A percentile compares a stretch with the other conserved stretches of the same genome.
These are phyloP conservation scores for Colius striatus DNA, from an alignment of 2,113 vertebrate species.

Conservation along the genomic window DNA sequence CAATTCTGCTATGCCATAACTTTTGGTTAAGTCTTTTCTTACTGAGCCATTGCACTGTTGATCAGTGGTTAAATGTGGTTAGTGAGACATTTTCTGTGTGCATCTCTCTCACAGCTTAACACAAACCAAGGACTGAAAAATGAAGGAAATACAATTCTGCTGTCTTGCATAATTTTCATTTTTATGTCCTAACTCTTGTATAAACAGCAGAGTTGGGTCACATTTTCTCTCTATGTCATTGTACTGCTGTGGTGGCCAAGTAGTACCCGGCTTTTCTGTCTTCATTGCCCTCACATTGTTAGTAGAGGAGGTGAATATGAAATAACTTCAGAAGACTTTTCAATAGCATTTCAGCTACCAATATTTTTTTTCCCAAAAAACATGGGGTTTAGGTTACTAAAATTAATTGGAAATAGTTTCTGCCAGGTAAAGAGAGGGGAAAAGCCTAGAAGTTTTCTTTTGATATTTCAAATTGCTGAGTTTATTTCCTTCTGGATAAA, in stretches of 20 bases:
- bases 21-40: neutral
- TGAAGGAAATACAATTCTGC: neutral
- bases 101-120: neutral
- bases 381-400: neutral
- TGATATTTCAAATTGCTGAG: neutral
- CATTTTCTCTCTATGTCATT: neutral
- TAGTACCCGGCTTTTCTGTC: neutral
- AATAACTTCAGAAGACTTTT: neutral
- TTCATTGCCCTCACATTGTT: fast-evolving
- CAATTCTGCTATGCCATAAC: neutral
- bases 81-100: neutral
- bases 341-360: neutral
- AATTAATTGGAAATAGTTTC: neutral
- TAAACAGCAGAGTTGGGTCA: neutral
- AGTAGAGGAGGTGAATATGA: neutral
- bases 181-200: neutral
- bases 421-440: neutral
- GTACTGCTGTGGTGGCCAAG: neutral
- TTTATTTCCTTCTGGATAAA: neutral
- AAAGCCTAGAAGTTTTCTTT: neutral
- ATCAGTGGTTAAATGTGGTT: neutral
- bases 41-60: neutral
- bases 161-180: neutral
- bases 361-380: neutral
- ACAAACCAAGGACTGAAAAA: neutral